phyloP scores from a whole-genome alignment of 1,140 invertebrate genomes.

The Lerema accius region DNA sequence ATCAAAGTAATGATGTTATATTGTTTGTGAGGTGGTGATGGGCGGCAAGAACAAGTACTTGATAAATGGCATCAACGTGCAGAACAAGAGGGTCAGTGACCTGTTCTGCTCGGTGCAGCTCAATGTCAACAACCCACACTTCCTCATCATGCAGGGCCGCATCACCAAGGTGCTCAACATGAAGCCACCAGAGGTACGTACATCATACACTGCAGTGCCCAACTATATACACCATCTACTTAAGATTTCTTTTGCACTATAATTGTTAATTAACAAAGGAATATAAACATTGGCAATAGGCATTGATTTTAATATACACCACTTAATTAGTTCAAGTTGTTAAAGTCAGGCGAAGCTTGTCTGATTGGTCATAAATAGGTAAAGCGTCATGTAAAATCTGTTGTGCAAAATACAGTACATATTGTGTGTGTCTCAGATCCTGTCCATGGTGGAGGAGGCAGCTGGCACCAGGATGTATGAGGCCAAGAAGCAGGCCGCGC shows the following conservation, averaged over 20 bases:
- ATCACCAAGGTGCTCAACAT: slow-evolving; percentile 99
- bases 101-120: slow-evolving; percentile 98
- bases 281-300: too few relatives aligned
- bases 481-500: slow-evolving; percentile 93
- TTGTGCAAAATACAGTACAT: too few relatives aligned
- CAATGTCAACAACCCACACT: slow-evolving; percentile 99
- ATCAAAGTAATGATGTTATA: too few relatives aligned
- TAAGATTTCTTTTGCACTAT: too few relatives aligned
- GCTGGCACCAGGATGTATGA: slow-evolving; percentile 99
- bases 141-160: slow-evolving; percentile 99
- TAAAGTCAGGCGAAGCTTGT: too few relatives aligned
- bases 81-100: slow-evolving; percentile 95
- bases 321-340: too few relatives aligned
- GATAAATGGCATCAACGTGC: slow-evolving; percentile 96
- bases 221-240: too few relatives aligned
- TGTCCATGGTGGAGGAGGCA: slow-evolving; percentile 99
- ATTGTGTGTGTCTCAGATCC: too few relatives aligned
- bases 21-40: slow-evolving; percentile 88
- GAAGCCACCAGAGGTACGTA: slow-evolving; percentile 95
- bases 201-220: not conserved
- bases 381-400: too few relatives aligned
- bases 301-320: too few relatives aligned
- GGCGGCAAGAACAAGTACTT: slow-evolving; percentile 96
- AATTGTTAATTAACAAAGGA: too few relatives aligned
- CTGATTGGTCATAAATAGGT: too few relatives aligned